These are phyloP conservation scores for Eciton burchellii DNA, from an alignment of 1,140 invertebrate genomes.

Conservation along the genomic window DNA sequence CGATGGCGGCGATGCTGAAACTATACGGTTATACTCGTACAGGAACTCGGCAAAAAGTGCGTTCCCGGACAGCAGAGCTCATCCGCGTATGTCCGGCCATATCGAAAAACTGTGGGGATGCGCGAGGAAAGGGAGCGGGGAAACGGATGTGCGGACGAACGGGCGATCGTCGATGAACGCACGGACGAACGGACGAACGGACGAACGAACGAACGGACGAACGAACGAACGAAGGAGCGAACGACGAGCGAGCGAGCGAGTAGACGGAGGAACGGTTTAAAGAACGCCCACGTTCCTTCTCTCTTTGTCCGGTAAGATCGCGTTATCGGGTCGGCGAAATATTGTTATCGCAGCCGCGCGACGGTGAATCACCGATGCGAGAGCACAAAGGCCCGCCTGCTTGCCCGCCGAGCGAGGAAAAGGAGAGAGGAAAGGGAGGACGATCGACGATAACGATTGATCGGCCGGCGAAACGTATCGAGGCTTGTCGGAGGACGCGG, in stretches of 20 bases:
- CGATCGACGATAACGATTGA: slow-evolving; percentile 69
- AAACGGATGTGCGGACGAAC: background rate
- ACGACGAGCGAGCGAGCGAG: slow-evolving; percentile 49
- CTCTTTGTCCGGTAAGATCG: slow-evolving; percentile 72
- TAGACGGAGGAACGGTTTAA: slow-evolving; percentile 65
- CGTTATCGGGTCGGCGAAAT: slow-evolving; percentile 74
- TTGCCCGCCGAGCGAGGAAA: slow-evolving; percentile 61
- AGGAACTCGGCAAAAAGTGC: slow-evolving; percentile 46
- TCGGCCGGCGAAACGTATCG: slow-evolving; percentile 68
- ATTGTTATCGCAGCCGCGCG: slow-evolving; percentile 73
- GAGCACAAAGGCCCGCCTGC: slow-evolving; percentile 66
- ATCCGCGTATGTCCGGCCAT: slow-evolving; percentile 21
- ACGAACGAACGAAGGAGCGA: too few relatives aligned
- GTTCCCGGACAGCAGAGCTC: background rate
- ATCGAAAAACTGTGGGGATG: slow-evolving; percentile 50
- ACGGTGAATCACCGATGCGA: slow-evolving; percentile 75
- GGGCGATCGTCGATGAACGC: background rate
- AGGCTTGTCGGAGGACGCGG: slow-evolving; percentile 54
- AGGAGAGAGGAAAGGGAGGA: slow-evolving; percentile 38
- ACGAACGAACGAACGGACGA: slow-evolving; percentile 52
- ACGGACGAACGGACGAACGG: slow-evolving; percentile 55
- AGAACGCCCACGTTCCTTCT: slow-evolving; percentile 57
- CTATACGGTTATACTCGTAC: slow-evolving; percentile 58
- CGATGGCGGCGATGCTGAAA: slow-evolving; percentile 35
- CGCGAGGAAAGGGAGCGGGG: slow-evolving; percentile 8